These are phyloP conservation scores for Steromphala cineraria DNA, from an alignment of 2,888 invertebrate genomes.

Conservation along the genomic window DNA sequence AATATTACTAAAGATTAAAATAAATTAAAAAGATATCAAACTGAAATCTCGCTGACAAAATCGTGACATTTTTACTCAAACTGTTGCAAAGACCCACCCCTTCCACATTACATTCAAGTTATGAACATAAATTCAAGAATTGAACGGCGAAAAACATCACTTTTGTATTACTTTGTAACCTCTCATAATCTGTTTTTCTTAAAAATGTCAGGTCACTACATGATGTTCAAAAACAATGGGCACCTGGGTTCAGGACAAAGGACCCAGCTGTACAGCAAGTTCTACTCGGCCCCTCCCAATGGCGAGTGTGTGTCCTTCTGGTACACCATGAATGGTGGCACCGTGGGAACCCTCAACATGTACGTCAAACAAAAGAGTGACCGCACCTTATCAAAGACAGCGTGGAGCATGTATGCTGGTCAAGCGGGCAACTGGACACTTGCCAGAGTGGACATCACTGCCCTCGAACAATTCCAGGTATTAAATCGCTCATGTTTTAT, in stretches of 20 bases:
- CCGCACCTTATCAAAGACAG: conserved; percentile 25
- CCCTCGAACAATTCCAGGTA: conserved; percentile 20
- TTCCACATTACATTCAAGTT: too few relatives aligned
- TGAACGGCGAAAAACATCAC: too few relatives aligned
- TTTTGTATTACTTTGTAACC: too few relatives aligned
- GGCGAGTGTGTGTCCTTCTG: conserved; percentile 57
- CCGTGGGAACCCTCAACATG: conserved; percentile 62
- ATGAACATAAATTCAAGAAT: too few relatives aligned
- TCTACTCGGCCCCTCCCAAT: conserved; percentile 34
- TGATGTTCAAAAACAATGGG: conserved; percentile 73
- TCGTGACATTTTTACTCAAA: too few relatives aligned
- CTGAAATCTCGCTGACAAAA: too few relatives aligned
- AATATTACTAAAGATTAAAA: too few relatives aligned
- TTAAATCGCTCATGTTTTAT: too few relatives aligned
- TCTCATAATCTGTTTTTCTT: too few relatives aligned
- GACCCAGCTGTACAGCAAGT: conserved; percentile 67
- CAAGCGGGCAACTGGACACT: conserved; percentile 65
- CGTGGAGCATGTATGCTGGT: conserved; percentile 58
- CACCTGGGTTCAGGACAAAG: conserved; percentile 79
- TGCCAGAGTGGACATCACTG: conserved; percentile 43
- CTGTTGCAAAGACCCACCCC: too few relatives aligned
- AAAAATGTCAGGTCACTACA: conserved; percentile 43
- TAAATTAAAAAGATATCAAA: too few relatives aligned
- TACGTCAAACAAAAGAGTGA: conserved; percentile 50
- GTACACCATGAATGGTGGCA: conserved; percentile 56